These are phyloP conservation scores for Hassar affinis DNA, from an alignment of 2,113 vertebrate species.

Conservation along the genomic window DNA sequence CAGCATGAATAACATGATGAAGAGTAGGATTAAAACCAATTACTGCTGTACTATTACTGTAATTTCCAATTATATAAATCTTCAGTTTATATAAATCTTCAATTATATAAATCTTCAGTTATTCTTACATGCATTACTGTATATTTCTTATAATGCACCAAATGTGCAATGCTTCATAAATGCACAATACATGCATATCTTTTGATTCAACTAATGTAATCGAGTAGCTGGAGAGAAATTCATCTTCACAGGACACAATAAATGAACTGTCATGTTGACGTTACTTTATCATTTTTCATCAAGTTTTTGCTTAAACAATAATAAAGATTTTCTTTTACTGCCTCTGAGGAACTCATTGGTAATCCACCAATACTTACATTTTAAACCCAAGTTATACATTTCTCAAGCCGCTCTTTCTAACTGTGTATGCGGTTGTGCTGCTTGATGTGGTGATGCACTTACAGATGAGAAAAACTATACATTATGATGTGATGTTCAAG, in stretches of 20 bases:
- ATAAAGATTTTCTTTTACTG: not conserved
- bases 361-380: not conserved
- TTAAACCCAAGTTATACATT: not conserved
- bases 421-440: not conserved
- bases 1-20: not conserved
- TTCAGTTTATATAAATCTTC: not conserved
- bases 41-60: too few species aligned
- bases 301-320: not conserved
- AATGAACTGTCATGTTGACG: not conserved
- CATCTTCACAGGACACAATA: not conserved
- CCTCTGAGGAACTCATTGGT: not conserved
- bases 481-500: not conserved
- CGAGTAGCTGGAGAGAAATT: not conserved
- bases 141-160: not conserved
- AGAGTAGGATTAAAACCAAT: not conserved
- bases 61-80: too few species aligned
- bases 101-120: not conserved
- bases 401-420: not conserved
- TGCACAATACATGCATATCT: not conserved
- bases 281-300: not conserved
- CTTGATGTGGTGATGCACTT: not conserved
- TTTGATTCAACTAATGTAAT: not conserved
- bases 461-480: not conserved
- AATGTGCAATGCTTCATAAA: not conserved
- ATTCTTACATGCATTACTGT: not conserved